Conservation (phyloP, 2,888 invertebrate genomes). For the Cantharis rufa region DNA sequence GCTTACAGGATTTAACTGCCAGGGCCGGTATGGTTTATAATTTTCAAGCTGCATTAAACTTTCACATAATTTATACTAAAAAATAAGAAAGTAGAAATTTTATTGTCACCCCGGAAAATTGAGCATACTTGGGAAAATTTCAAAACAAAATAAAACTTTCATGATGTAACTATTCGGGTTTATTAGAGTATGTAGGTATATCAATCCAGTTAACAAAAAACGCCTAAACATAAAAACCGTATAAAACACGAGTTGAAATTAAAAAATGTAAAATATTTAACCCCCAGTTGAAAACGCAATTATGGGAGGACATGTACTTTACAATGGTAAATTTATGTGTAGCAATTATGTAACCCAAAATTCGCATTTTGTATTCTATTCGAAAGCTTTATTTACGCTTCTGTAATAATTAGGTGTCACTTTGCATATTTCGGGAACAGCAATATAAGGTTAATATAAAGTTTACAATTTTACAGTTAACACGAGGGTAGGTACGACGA, state of each 20-base stretch:
- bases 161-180: neutral
- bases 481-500: constrained; percentile 22
- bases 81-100: neutral
- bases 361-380: constrained; percentile 37
- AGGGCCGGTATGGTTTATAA: constrained; percentile 6
- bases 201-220: neutral
- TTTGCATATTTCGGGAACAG: constrained; percentile 29
- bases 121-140: neutral
- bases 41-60: constrained; percentile 3
- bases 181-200: neutral
- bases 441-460: constrained; percentile 16
- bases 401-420: constrained; percentile 34
- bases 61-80: constrained; percentile 1
- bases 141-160: neutral
- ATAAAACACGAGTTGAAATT: neutral
- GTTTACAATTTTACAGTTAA: constrained; percentile 22
- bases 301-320: constrained; percentile 27
- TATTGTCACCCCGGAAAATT: neutral
- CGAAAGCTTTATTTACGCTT: constrained; percentile 30
- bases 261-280: neutral
- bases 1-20: constrained; percentile 4
- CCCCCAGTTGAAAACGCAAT: constrained; percentile 2
- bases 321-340: constrained; percentile 38
- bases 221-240: neutral
- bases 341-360: constrained; percentile 37